Percentiles rank a stretch among this genome's conserved stretches.
phyloP scores from a whole-genome alignment of 1,140 invertebrate species.

The Reticulitermes speratus region DNA sequence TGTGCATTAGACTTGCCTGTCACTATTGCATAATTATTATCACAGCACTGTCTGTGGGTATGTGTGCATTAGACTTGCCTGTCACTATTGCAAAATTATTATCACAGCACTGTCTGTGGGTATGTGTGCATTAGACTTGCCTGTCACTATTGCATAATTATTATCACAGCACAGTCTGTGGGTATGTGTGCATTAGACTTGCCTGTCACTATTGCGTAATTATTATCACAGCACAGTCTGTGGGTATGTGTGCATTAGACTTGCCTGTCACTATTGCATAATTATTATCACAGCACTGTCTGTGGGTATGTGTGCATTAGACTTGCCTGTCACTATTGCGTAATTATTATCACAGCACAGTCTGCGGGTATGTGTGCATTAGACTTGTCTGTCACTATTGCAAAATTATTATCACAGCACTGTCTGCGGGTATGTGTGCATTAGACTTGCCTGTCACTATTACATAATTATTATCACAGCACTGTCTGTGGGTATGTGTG shows the following conservation, averaged over 20 bases:
- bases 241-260: constrained; percentile 53
- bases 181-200: constrained; percentile 48
- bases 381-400: too few species aligned
- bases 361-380: constrained; percentile 60
- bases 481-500: constrained; percentile 64
- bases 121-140: constrained; percentile 36
- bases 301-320: constrained; percentile 56
- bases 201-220: too few species aligned
- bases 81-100: too few species aligned
- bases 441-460: too few species aligned
- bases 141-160: too few species aligned
- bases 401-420: constrained; percentile 46
- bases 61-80: constrained; percentile 26
- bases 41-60: constrained; percentile 68
- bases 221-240: constrained; percentile 57
- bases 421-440: constrained; percentile 62
- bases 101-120: constrained; percentile 67
- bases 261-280: too few species aligned
- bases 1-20: neutral
- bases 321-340: too few species aligned
- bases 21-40: too few species aligned
- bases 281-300: constrained; percentile 54
- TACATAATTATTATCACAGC: constrained; percentile 43
- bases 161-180: constrained; percentile 61
- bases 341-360: constrained; percentile 50